Percentiles rank a stretch among this genome's conserved stretches.
Evolutionary conservation across 1,140 invertebrate genomes (phyloP).

Genomic region (Dinoponera quadriceps): DNA sequence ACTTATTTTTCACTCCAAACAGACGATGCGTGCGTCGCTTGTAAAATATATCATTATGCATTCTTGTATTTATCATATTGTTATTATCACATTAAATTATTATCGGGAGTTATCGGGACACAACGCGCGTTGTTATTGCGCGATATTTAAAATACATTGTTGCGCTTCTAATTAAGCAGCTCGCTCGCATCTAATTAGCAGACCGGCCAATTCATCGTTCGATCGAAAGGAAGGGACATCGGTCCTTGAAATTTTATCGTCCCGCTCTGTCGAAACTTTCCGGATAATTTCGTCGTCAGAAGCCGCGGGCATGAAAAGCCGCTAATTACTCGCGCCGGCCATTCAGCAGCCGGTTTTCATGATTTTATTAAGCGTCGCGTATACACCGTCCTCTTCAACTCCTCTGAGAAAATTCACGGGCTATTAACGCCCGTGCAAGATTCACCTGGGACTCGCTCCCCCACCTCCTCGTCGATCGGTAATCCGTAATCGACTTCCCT

Average conservation of each 20-base stretch:
- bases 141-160: too few relatives aligned
- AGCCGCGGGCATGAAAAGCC: neutral
- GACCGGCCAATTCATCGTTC: too few relatives aligned
- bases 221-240: neutral
- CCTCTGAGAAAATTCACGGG: constrained; percentile 20
- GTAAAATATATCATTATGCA: too few relatives aligned
- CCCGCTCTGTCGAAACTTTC: neutral
- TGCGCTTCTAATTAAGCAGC: too few relatives aligned
- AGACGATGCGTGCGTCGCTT: too few relatives aligned
- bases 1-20: too few relatives aligned
- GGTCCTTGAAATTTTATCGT: neutral
- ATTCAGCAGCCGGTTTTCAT: neutral
- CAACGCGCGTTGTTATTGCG: too few relatives aligned
- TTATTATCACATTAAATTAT: too few relatives aligned
- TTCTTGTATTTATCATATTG: too few relatives aligned
- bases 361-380: constrained; percentile 14
- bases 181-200: too few relatives aligned
- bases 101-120: too few relatives aligned
- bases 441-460: neutral
- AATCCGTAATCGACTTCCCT: constrained; percentile 46
- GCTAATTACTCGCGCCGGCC: constrained; percentile 3
- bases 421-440: constrained; percentile 48
- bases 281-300: constrained; percentile 1
- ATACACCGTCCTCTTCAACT: constrained; percentile 3
- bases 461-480: too few relatives aligned